Evolutionary conservation across 2,888 invertebrate species (phyloP), one percentile per base, ranked within the genome.

Genomic region (Agrenia bidenticulata): DNA sequence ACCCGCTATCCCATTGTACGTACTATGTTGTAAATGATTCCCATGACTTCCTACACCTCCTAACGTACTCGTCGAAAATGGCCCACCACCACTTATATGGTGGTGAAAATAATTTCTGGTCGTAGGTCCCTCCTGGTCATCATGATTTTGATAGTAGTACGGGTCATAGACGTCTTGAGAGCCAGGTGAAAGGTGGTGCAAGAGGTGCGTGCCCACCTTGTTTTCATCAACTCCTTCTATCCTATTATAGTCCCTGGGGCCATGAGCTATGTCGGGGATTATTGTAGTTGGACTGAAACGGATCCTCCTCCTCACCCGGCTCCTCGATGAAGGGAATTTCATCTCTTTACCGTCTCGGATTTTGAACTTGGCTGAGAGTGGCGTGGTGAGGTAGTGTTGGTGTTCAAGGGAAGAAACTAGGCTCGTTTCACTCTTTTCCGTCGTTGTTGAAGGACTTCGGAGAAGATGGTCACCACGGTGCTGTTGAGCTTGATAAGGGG

Each of bases 271-370:
- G 50, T 24, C 17, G 37, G 17, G 21, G 23, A 58, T 39, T n/a
- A n/a, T n/a, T 27, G 27, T 19, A 17, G 21, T 37, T 9, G 55
- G 60, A 15, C 26, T 26, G 32, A 64, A 64, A 13, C 64, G 42
- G 11, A 64, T 42, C 55, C 56, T 65, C 0, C 56, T 26, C 0
- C 37, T 42, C 19, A 45, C 49, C n/a, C 51, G 11, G 21, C 23
- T 51, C 2, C 24, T 23, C 45, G 19, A 4, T 27, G 32, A 57
- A 57, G 19, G 37, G 17, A 54, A 50, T 53, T 39, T 51, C 42
- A 13, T 53, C 53, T 41, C 56, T 54, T 50, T 67, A 56, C n/a
- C 19, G 13, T 61, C 24, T 54, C 32, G 54, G 37, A 2, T 19
- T 32, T 17, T 53, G 27, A 17, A 37, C 32, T 21, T 57, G 41